phyloP scores from a whole-genome alignment of 1,140 invertebrate genomes.

The Glomeris maerens region DNA sequence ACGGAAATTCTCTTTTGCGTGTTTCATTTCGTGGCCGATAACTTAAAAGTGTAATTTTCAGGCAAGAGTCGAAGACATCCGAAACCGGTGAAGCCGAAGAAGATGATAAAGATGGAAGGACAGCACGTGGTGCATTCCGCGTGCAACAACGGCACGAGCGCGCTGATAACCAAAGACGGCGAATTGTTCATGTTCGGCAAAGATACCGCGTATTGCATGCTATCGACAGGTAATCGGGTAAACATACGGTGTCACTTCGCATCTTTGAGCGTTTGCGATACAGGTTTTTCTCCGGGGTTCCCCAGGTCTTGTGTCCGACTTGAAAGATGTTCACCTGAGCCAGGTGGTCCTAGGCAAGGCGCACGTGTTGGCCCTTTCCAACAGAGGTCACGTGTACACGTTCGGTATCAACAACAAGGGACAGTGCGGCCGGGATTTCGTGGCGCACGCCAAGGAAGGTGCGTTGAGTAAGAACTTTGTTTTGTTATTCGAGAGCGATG shows the following conservation, averaged over 20 bases:
- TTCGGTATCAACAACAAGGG: constrained; percentile 97
- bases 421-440: constrained; percentile 84
- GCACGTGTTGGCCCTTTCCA: constrained; percentile 73
- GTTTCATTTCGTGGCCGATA: too few relatives aligned
- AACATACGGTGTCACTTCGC: too few relatives aligned
- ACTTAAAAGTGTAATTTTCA: constrained; percentile 30
- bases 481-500: background rate
- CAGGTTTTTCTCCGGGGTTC: too few relatives aligned
- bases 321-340: constrained; percentile 65
- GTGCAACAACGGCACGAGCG: constrained; percentile 88
- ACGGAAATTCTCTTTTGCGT: too few relatives aligned
- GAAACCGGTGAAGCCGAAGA: constrained; percentile 82
- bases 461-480: constrained; percentile 18
- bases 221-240: constrained; percentile 40
- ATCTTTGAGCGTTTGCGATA: too few relatives aligned
- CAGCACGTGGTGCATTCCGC: constrained; percentile 65
- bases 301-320: constrained; percentile 35
- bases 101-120: constrained; percentile 77
- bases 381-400: constrained; percentile 79
- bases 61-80: constrained; percentile 65
- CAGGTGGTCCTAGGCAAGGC: constrained; percentile 87
- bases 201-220: constrained; percentile 77
- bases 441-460: constrained; percentile 44
- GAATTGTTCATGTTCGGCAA: constrained; percentile 88
- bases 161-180: constrained; percentile 75